Conservation (phyloP, 2,888 invertebrate genomes). For the Adelphocoris suturalis region DNA sequence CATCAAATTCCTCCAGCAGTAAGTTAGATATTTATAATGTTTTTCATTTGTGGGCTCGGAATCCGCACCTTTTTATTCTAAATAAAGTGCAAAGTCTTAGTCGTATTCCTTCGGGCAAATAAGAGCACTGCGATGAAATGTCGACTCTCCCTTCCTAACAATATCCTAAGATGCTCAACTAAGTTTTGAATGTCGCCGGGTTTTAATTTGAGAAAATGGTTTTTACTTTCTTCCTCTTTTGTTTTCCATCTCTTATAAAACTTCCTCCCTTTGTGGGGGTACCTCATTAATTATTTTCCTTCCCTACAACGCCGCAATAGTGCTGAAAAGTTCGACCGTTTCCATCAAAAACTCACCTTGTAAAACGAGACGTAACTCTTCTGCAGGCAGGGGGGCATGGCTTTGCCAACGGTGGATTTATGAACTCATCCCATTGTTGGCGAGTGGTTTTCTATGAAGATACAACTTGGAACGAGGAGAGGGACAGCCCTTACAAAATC, state of each 20-base stretch:
- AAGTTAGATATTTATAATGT: too few species aligned
- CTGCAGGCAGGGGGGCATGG: not conserved
- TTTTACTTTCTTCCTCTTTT: not conserved
- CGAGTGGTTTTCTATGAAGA: not conserved
- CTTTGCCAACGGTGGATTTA: not conserved
- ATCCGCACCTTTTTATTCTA: too few species aligned
- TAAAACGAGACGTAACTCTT: not conserved
- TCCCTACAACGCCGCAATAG: not conserved
- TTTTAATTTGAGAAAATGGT: conserved; percentile 21
- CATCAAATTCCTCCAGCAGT: too few species aligned
- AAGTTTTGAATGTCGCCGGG: conserved; percentile 9
- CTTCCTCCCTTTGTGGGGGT: not conserved
- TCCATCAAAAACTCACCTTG: conserved; percentile 25
- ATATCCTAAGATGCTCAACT: not conserved
- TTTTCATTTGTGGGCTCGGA: too few species aligned
- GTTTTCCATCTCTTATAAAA: not conserved
- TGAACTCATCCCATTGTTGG: not conserved
- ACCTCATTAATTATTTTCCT: conserved; percentile 38
- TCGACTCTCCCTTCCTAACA: not conserved
- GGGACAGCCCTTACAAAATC: not conserved
- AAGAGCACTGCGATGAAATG: too few species aligned
- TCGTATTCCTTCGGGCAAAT: too few species aligned
- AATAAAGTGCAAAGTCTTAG: too few species aligned
- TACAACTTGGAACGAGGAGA: not conserved
- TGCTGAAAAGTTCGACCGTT: not conserved